Evolutionary conservation across 2,113 vertebrate genomes (phyloP).

Genomic region (Stictonetta naevosa): DNA sequence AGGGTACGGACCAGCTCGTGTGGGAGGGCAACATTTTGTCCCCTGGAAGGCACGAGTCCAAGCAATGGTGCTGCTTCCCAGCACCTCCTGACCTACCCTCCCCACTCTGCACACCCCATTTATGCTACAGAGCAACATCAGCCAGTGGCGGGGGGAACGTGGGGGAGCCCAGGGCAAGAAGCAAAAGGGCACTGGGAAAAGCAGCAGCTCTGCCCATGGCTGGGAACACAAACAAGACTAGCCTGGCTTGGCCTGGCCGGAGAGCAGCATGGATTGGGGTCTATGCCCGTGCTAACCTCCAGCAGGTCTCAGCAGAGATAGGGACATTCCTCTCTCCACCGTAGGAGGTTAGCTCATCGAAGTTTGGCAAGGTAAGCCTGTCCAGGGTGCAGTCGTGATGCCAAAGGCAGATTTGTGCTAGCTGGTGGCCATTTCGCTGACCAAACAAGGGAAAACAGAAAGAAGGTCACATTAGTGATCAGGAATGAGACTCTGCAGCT

Average conservation of each 20-base stretch:
- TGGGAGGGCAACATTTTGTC: neutral
- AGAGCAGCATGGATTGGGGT: neutral
- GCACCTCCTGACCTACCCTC: neutral
- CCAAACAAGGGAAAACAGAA: neutral
- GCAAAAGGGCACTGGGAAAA: neutral
- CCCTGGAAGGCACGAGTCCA: neutral
- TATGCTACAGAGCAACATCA: neutral
- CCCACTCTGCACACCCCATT: no score
- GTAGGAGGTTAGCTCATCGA: rapidly evolving
- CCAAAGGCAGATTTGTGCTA: neutral
- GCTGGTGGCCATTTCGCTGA: neutral
- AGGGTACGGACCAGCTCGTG: neutral
- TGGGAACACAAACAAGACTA: no score
- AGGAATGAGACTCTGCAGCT: neutral
- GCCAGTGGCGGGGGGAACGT: neutral
- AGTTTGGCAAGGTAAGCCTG: neutral
- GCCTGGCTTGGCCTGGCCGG: neutral
- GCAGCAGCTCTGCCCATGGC: neutral
- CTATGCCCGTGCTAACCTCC: no score
- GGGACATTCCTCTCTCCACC: neutral
- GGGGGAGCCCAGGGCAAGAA: neutral
- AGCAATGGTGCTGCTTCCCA: neutral
- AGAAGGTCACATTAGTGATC: neutral
- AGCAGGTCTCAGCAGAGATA: neutral
- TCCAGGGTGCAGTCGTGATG: neutral